Evolutionary conservation across 2,888 invertebrate genomes (phyloP).

Genomic region (Lissocephala sabroskyi): DNA sequence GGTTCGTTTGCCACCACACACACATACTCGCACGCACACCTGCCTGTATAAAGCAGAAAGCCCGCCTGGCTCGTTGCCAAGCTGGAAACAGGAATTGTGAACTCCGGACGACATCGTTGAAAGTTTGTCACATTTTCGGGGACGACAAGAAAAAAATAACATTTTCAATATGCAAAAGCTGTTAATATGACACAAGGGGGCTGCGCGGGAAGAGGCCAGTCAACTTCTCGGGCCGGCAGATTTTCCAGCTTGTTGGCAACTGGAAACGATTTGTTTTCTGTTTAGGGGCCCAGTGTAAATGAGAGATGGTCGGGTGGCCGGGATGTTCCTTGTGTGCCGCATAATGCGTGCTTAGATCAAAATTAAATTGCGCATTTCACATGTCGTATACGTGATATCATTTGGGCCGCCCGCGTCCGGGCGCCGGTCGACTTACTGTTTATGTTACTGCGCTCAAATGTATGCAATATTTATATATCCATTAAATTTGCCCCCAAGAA

Average conservation of each 20-base stretch:
- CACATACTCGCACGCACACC: no score
- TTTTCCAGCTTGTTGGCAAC: background rate
- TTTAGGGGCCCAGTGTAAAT: background rate
- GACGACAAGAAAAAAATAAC: no score
- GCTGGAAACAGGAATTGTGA: slow-evolving; percentile 13
- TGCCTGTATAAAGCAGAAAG: no score
- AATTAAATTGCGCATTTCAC: slow-evolving; percentile 60
- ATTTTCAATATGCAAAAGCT: slow-evolving; percentile 60
- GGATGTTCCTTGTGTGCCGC: slow-evolving; percentile 59
- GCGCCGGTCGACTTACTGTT: no score
- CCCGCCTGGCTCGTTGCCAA: background rate
- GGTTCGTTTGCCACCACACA: no score
- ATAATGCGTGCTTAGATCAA: slow-evolving; percentile 60
- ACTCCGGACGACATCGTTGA: slow-evolving; percentile 38
- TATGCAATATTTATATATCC: no score
- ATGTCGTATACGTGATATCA: slow-evolving; percentile 53
- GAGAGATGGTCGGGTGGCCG: slow-evolving; percentile 13
- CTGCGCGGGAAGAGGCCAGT: background rate
- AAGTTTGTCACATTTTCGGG: slow-evolving; percentile 56
- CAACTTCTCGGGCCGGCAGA: background rate
- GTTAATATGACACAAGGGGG: slow-evolving; percentile 42
- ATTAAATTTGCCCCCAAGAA: no score
- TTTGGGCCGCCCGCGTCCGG: slow-evolving; percentile 10
- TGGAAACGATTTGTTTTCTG: background rate
- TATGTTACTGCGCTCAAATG: no score